A percentile compares a stretch with the other conserved stretches of the same genome.
phyloP scores from a whole-genome alignment of 2,888 invertebrate species.

The Belgica antarctica region DNA sequence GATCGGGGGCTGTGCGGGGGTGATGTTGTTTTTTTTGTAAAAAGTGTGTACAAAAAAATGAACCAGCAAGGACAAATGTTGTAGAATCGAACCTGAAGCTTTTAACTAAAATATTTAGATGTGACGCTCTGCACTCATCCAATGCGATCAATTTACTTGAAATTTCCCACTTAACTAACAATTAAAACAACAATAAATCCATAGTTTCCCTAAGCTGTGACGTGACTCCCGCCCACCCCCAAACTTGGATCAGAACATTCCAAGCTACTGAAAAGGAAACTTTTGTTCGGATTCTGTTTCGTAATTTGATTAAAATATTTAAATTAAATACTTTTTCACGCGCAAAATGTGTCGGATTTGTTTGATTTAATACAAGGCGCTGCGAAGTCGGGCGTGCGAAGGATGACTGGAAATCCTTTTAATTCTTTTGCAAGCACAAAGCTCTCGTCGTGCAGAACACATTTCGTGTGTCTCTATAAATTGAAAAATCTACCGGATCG shows the following conservation, averaged over 20 bases:
- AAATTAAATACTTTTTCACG: constrained; percentile 25
- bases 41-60: too few relatives aligned
- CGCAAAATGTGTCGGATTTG: constrained; percentile 28
- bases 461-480: constrained; percentile 16
- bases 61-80: too few relatives aligned
- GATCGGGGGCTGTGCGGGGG: background rate
- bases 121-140: too few relatives aligned
- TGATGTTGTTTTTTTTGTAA: too few relatives aligned
- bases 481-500: constrained; percentile 21
- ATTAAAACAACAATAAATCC: too few relatives aligned
- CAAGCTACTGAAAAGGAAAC: background rate
- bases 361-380: constrained; percentile 18
- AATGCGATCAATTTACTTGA: background rate
- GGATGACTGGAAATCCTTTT: background rate
- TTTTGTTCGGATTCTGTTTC: too few relatives aligned
- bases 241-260: too few relatives aligned
- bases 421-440: background rate
- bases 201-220: too few relatives aligned
- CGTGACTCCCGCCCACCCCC: too few relatives aligned
- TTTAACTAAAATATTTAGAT: background rate
- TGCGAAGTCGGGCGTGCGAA: background rate
- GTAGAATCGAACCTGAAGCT: background rate
- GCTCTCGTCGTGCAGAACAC: constrained; percentile 6
- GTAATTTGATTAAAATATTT: constrained; percentile 4
- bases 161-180: too few relatives aligned